Evolutionary conservation across 2,888 invertebrate genomes (phyloP), one percentile per base, ranked within the genome.

Genomic region (Sipha maydis): DNA sequence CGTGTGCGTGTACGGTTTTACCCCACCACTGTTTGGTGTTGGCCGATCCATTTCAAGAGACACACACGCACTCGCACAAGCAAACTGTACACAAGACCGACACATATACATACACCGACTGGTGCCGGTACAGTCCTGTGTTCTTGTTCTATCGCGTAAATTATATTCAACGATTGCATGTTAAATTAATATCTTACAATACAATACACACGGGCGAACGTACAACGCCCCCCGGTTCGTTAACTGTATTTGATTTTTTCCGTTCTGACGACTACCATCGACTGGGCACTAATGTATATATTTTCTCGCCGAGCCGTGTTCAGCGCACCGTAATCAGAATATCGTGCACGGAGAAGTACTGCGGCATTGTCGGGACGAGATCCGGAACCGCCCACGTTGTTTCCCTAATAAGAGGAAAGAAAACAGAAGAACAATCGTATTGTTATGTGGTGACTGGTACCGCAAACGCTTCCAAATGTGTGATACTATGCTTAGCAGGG

Each of bases 401-500:
- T 28, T 73, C 14, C 31, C 48, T 14, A 11, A 34, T 34, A 48
- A 48, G 48, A 48, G 48, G 48, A 11, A 14, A 48, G 48, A 48
- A 14, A 28, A 31, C 19, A 0, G 17, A 34, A 73, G 31, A 31
- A 0, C 25, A 34, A 73, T 31, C 1, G 28, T 48, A 38, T 38
- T 38, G 21, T 38, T 76, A 76, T 76, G 41, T n/a, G 76, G 11
- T 19, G n/a, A 41, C 21, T 41, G 73, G 34, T 34, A 34, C 76
- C 2, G 25, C 48, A n/a, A 76, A 41, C 41, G 41, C 28, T 54
- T 77, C 77, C 48, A 77, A 56, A 88, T 88, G 88, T 88, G 88
- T 19, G 88, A 88, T 17, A 88, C 76, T 19, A 88, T 88, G 88
- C 82, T 28, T 31, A 86, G 86, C 56, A 80, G 79, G 79, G 86